phyloP scores from a whole-genome alignment of 2,797 vertebrate genomes.

The Malacoraja senta region DNA sequence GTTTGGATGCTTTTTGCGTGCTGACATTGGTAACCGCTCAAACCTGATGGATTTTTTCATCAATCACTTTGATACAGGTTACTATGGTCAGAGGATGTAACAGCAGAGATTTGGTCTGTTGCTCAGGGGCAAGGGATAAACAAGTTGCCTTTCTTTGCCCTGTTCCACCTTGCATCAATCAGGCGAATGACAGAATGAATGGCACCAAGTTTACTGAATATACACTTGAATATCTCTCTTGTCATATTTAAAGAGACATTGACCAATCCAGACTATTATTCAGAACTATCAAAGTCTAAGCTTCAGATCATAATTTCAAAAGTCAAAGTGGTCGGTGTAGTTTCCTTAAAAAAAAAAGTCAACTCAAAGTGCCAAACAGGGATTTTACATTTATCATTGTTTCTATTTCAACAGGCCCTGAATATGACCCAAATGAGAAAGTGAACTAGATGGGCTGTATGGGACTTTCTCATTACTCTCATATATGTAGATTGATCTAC shows the following conservation, averaged over 20 bases:
- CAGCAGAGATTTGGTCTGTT: constrained; percentile 48
- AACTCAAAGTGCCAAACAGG: not conserved
- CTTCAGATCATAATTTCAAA: constrained; percentile 34
- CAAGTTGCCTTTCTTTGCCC: constrained; percentile 43
- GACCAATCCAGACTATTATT: constrained; percentile 20
- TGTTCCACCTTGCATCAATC: constrained; percentile 51
- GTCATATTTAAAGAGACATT: constrained; percentile 38
- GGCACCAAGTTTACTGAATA: constrained; percentile 43
- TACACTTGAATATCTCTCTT: constrained; percentile 35
- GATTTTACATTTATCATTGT: constrained; percentile 33
- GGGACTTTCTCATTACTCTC: constrained; percentile 30
- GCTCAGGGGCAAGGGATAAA: constrained; percentile 49
- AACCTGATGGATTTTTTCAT: constrained; percentile 47
- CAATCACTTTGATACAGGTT: constrained; percentile 47
- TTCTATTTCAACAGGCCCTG: constrained; percentile 27
- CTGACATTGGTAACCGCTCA: constrained; percentile 46
- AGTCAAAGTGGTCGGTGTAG: constrained; percentile 32
- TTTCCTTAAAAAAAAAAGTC: constrained; percentile 20
- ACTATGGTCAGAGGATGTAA: constrained; percentile 48
- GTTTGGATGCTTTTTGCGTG: constrained; percentile 25
- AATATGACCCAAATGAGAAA: constrained; percentile 35
- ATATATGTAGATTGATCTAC: constrained; percentile 38
- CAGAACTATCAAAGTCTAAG: constrained; percentile 30
- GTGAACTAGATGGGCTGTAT: constrained; percentile 34
- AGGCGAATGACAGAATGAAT: constrained; percentile 47